Evolutionary conservation across 2,888 invertebrate genomes (phyloP).

Genomic region (Eulithis testata): DNA sequence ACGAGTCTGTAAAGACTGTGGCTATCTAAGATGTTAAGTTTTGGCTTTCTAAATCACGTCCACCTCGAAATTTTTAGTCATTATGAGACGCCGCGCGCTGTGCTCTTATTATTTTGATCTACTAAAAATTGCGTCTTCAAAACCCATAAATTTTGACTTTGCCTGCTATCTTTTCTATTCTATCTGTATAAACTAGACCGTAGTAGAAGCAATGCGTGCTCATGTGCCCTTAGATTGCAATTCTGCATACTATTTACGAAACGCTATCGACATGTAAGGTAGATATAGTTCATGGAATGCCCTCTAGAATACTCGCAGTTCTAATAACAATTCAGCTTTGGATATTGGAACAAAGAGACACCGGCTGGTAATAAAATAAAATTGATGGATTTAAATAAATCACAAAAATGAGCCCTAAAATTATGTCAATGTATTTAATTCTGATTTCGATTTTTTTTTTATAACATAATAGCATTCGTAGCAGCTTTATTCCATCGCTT

Average conservation of each 20-base stretch:
- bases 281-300: too few relatives aligned
- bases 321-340: too few relatives aligned
- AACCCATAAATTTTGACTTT: background rate
- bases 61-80: slow-evolving; percentile 9
- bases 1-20: too few relatives aligned
- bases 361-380: background rate
- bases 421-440: background rate
- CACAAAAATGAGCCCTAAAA: background rate
- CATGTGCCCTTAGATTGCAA: background rate
- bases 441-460: slow-evolving; percentile 5
- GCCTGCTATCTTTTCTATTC: background rate
- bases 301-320: background rate
- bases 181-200: background rate
- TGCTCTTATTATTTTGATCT: slow-evolving; percentile 5
- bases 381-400: background rate
- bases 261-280: background rate
- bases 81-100: background rate
- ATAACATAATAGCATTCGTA: slow-evolving; percentile 31
- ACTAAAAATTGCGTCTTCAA: background rate
- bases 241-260: background rate
- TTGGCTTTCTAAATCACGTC: slow-evolving; percentile 4
- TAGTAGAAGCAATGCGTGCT: background rate
- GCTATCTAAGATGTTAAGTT: too few relatives aligned
- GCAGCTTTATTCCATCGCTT: slow-evolving; percentile 23
- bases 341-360: too few relatives aligned